A percentile compares a stretch with the other conserved stretches of the same genome.
These are phyloP conservation scores for Brachypodius melanocephalos DNA, from an alignment of 2,113 vertebrate species.

Conservation along the genomic window DNA sequence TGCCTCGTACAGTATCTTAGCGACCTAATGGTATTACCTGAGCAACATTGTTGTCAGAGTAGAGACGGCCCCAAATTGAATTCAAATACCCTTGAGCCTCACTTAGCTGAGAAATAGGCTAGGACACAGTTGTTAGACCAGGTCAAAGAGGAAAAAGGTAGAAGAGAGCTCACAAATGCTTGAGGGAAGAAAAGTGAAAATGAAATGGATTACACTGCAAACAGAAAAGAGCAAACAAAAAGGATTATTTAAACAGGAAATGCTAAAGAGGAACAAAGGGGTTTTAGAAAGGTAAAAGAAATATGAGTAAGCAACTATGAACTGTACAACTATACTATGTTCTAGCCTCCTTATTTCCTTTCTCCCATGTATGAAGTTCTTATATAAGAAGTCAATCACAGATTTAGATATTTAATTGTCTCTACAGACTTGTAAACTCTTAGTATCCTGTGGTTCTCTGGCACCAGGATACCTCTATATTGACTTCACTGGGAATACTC, in stretches of 20 bases:
- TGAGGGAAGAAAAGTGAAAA: constrained; percentile 5
- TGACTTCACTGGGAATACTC: neutral
- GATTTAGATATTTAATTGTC: neutral
- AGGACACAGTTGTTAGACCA: constrained; percentile 40
- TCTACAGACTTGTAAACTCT: neutral
- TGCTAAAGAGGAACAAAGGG: neutral
- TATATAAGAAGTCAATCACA: neutral
- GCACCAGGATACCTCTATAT: neutral
- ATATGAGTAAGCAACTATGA: neutral
- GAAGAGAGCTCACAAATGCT: neutral
- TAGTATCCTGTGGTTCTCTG: neutral
- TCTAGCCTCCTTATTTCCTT: neutral
- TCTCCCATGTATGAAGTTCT: neutral
- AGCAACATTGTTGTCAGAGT: neutral
- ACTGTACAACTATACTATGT: neutral
- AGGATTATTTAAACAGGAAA: neutral
- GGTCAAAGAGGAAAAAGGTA: constrained; percentile 39
- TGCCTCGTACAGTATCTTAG: neutral
- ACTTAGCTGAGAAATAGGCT: constrained; percentile 37
- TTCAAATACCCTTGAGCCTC: constrained; percentile 53
- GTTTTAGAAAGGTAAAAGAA: neutral
- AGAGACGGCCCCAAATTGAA: constrained; percentile 43
- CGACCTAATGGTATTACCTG: constrained; percentile 27
- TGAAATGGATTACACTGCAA: constrained; percentile 19
- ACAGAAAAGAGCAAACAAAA: constrained; percentile 7